phyloP scores from a whole-genome alignment of 2,797 vertebrate genomes.

The Graptemys geographica region DNA sequence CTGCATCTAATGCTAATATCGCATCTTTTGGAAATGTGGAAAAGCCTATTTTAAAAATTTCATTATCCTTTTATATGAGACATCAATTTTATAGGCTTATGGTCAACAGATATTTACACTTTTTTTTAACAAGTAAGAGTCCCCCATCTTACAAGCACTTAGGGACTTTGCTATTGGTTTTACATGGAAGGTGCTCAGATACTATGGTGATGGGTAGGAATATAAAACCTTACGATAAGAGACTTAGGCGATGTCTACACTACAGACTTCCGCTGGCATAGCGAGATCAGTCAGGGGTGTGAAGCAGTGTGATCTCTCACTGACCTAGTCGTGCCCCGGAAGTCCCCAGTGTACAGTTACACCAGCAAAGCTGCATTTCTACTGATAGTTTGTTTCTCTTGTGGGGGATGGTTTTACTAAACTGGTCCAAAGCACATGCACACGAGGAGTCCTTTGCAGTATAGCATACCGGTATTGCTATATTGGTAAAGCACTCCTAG shows the following conservation, averaged over 20 bases:
- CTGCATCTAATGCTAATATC: conserved; percentile 5
- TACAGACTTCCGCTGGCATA: not conserved
- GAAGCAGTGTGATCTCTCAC: not conserved
- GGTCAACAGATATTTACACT: conserved; percentile 5
- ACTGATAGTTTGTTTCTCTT: not conserved
- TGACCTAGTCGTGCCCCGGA: not conserved
- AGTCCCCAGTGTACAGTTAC: not conserved
- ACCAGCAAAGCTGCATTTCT: not conserved
- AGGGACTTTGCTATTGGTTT: not conserved
- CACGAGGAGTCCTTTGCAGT: not conserved
- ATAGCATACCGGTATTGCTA: not conserved
- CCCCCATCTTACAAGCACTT: not conserved
- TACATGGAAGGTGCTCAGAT: not conserved
- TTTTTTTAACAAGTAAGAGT: not conserved
- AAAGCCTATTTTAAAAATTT: conserved; percentile 33
- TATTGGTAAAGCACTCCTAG: not conserved
- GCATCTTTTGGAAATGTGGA: not conserved
- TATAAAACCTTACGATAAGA: not conserved
- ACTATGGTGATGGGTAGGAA: not conserved
- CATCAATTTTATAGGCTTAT: not conserved
- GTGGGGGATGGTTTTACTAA: not conserved
- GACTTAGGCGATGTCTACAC: not conserved
- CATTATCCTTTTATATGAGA: not conserved
- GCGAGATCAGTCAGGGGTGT: no score
- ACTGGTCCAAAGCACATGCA: not conserved